Base-by-base conservation (phyloP, 2,888 invertebrate species). In the Sminthurides aquaticus region DNA sequence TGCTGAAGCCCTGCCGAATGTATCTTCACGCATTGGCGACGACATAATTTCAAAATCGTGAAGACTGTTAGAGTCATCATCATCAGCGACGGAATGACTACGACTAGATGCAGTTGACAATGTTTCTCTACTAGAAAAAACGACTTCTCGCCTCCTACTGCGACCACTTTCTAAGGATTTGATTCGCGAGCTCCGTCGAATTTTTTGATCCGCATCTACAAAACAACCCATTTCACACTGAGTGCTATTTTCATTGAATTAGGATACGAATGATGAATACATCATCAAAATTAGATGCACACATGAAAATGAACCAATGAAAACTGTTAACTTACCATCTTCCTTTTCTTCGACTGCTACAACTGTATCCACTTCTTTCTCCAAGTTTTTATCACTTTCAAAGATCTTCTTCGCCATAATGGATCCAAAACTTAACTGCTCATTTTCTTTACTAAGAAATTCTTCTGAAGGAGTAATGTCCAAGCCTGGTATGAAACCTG, bases 171-270 rank as follows among this genome's bases (percentile, higher is more conserved):
- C 74, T 27, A 72, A 60, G 2, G 71, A 70, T 55, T 71, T 72
- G 24, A 74, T 74, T 49, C 74, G 60, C 1, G 74, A 71, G 57
- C 74, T 74, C 49, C 74, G 63, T 54, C 74, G 62, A 24, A 74
- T 68, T 65, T 65, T 72, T 24, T 49, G 62, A 29, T 72, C 72
- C 34, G 54, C 55, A 60, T 69, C 69, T 67, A 49, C 25, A 22
- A 22, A 52, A 20, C 52, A 52, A 34, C 15, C 29, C 29, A 49
- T 49, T 49, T 49, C 22, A n/a, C 22, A n/a, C 3, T 5, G 8
- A 11, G 52, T 24, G 57, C n/a, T 52, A 11, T 52, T 52, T 24
- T 52, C 52, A 52, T 20, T 20, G 3, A 52, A n/a, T n/a, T 8
- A 52, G n/a, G n/a, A n/a, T n/a, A n/a, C n/a, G n/a, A n/a, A n/a